Conservation (phyloP, 2,888 invertebrate species). For the Drosophila eohydei region DNA sequence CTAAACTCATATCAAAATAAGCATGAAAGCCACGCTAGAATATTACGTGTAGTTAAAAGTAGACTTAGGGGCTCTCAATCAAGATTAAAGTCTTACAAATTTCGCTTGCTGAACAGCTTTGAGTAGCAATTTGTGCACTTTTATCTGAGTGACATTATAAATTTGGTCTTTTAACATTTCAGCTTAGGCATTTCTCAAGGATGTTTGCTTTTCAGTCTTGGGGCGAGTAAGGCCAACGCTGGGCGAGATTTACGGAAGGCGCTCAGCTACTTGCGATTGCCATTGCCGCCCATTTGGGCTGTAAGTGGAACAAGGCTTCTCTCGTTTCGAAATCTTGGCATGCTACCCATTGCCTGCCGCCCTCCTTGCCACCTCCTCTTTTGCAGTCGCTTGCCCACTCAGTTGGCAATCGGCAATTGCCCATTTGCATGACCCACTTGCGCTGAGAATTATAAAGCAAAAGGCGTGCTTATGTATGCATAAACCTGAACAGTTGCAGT, state of each 20-base stretch:
- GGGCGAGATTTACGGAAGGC: constrained; percentile 32
- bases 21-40: not conserved
- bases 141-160: not conserved
- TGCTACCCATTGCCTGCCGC: not conserved
- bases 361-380: not conserved
- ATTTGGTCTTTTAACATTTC: not conserved
- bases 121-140: not conserved
- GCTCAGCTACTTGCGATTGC: constrained; percentile 12
- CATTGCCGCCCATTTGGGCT: constrained; percentile 24
- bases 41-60: not conserved
- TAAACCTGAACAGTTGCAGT: constrained; percentile 19
- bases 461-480: constrained; percentile 37
- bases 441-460: constrained; percentile 33
- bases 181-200: constrained; percentile 2
- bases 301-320: constrained; percentile 53
- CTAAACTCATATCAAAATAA: not conserved
- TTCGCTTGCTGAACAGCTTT: not conserved
- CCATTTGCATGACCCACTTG: constrained; percentile 67
- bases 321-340: constrained; percentile 55
- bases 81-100: not conserved
- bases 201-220: constrained; percentile 11
- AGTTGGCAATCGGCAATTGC: constrained; percentile 36
- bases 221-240: constrained; percentile 3
- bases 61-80: not conserved
- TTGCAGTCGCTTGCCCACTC: not conserved